phyloP scores from a whole-genome alignment of 2,113 vertebrate genomes.

The Pseudolaguvia tuberculata region DNA sequence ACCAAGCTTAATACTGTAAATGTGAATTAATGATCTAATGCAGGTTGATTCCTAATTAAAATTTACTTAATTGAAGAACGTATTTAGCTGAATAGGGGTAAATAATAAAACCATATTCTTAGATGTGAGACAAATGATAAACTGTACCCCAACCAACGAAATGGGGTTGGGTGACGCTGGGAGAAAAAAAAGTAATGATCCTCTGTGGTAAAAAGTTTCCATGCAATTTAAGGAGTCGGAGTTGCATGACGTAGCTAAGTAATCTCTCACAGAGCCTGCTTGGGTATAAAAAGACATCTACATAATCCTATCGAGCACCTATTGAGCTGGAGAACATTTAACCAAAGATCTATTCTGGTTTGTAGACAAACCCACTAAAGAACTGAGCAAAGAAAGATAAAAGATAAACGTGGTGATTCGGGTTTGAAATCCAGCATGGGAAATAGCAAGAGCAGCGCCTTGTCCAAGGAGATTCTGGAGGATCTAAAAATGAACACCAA shows the following conservation, averaged over 20 bases:
- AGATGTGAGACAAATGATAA: neutral
- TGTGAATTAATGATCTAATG: neutral
- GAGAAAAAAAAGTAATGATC: neutral
- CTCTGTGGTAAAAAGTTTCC: neutral
- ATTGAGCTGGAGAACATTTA: slow-evolving; percentile 28
- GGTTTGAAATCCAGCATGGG: slow-evolving; percentile 62
- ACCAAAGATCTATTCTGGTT: neutral
- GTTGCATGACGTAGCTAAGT: slow-evolving; percentile 64
- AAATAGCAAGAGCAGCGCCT: slow-evolving; percentile 72
- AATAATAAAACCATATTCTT: neutral
- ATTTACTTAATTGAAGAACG: neutral
- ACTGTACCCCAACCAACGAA: neutral
- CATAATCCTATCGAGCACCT: slow-evolving; percentile 61
- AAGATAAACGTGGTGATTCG: slow-evolving; percentile 15
- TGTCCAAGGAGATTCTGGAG: slow-evolving; percentile 75
- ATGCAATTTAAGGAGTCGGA: slow-evolving; percentile 32
- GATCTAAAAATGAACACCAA: slow-evolving; percentile 77
- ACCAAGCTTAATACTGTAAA: neutral
- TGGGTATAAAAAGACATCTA: slow-evolving; percentile 66
- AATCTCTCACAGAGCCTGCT: slow-evolving; percentile 68
- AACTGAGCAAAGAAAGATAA: slow-evolving; percentile 26
- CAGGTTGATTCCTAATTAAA: neutral
- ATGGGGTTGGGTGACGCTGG: neutral
- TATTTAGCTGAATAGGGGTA: neutral
- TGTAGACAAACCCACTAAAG: neutral